Conservation (phyloP, 92 coral and sea anemone species). For the Pocillopora meandrina region DNA sequence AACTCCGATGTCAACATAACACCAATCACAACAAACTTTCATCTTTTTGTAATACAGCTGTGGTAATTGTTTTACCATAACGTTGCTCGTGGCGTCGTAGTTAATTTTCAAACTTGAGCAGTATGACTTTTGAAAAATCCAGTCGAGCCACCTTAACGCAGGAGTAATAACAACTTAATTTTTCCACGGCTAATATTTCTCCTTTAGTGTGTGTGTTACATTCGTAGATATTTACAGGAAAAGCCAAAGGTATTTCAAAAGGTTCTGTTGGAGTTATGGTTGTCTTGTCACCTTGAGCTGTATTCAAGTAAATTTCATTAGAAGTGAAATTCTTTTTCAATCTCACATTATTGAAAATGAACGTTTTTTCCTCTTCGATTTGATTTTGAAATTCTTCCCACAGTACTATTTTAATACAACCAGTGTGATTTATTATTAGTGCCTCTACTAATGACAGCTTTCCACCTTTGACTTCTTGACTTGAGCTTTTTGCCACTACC, state of each 20-base stretch:
- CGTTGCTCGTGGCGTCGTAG: too few relatives aligned
- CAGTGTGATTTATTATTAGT: slow-evolving; percentile 10
- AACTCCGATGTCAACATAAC: too few relatives aligned
- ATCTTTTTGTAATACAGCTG: too few relatives aligned
- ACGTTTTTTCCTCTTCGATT: slow-evolving; percentile 20
- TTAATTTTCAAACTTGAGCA: too few relatives aligned
- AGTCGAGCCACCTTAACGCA: too few relatives aligned
- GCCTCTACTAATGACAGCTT: slow-evolving; percentile 17
- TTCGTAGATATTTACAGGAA: neutral
- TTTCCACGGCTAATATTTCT: neutral
- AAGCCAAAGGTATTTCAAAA: neutral
- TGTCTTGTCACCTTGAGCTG: slow-evolving; percentile 28
- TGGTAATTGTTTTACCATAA: too few relatives aligned
- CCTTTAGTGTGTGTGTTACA: neutral
- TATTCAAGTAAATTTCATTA: slow-evolving; percentile 32
- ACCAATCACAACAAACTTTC: too few relatives aligned
- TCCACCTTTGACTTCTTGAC: slow-evolving; percentile 7
- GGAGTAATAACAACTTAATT: neutral
- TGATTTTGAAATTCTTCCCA: slow-evolving; percentile 9
- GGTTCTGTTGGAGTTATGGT: slow-evolving; percentile 4
- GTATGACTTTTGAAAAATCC: too few relatives aligned
- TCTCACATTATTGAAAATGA: slow-evolving; percentile 26
- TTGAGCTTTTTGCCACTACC: slow-evolving; percentile 28
- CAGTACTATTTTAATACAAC: too few relatives aligned
- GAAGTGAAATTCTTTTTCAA: slow-evolving; percentile 14